phyloP scores from a whole-genome alignment of 2,113 vertebrate genomes.

The Trichomycterus rosablanca region DNA sequence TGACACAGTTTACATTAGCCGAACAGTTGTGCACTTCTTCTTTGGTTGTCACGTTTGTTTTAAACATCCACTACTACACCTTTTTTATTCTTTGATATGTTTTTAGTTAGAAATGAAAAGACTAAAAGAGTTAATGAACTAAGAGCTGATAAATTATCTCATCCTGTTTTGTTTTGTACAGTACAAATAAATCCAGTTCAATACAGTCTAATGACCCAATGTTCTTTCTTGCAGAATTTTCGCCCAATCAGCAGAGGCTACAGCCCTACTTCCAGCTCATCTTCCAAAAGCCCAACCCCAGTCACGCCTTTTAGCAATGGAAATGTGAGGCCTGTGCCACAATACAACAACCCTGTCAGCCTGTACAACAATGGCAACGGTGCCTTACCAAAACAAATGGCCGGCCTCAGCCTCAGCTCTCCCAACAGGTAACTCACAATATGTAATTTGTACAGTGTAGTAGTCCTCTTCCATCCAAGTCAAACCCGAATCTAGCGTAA shows the following conservation, averaged over 20 bases:
- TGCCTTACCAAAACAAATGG: slow-evolving; percentile 76
- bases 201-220: background rate
- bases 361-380: slow-evolving; percentile 74
- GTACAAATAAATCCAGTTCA: no score
- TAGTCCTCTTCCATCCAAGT: no score
- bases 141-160: no score
- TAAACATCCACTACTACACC: no score
- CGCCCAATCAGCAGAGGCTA: slow-evolving; percentile 67
- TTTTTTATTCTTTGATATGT: no score
- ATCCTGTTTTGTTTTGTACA: no score
- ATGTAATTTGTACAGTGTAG: background rate
- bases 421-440: slow-evolving; percentile 71
- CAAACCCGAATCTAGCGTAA: no score
- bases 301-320: slow-evolving; percentile 58
- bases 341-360: slow-evolving; percentile 73
- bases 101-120: no score
- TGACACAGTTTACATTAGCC: no score
- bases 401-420: slow-evolving; percentile 73
- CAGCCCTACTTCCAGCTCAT: slow-evolving; percentile 59
- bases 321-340: slow-evolving; percentile 59
- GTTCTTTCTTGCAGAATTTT: slow-evolving; percentile 70
- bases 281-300: slow-evolving; percentile 28
- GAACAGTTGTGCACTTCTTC: no score
- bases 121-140: no score
- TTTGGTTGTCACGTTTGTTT: no score